Base-by-base conservation (phyloP, 2,888 invertebrate species). In the Cataglyphis albicans region DNA sequence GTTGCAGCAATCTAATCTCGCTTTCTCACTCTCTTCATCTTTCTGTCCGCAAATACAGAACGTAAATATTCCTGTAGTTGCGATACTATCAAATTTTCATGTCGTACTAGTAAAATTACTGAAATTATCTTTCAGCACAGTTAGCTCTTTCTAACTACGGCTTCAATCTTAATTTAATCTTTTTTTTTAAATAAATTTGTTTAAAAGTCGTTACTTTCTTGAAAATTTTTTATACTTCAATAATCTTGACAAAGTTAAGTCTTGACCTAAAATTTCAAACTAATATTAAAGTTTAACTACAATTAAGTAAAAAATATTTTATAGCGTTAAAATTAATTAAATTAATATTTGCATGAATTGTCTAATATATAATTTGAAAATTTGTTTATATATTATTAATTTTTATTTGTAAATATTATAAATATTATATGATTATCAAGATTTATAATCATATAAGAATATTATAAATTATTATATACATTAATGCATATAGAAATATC, bases 31-130 rank as follows among this genome's bases (percentile, higher is more conserved):
- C 32, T 44, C n/a, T 76, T 12, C n/a, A 55, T 65, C 57, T 67
- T 59, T 10, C n/a, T 12, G 18, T 25, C 12, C 3, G 35, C 44
- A 59, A 72, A 72, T 44, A 72, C 70, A 78, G 44, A 72, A n/a
- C 48, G 59, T 57, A 72, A 72, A 57, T 35, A 72, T 25, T 61
- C 12, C 35, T 25, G 6, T 72, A 80, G 61, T 80, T 80, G 59
- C 48, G 35, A 55, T 25, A 35, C 72, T 80, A 80, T 80, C 59
- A 72, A 59, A 80, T 80, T 80, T 80, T 80, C 25, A 80, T 72
- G 59, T 61, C 59, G 9, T 18, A 6, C 73, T 15, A 44, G 38
- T 29, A 18, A 12, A 70, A 44, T 12, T 70, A 4, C 7, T 25
- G 68, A 32, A 38, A 72, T 61, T 61, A 48, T 35, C 44, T 25